These are phyloP conservation scores for Heterodera filipjevi DNA, from an alignment of 2,888 invertebrate genomes.

Conservation along the genomic window DNA sequence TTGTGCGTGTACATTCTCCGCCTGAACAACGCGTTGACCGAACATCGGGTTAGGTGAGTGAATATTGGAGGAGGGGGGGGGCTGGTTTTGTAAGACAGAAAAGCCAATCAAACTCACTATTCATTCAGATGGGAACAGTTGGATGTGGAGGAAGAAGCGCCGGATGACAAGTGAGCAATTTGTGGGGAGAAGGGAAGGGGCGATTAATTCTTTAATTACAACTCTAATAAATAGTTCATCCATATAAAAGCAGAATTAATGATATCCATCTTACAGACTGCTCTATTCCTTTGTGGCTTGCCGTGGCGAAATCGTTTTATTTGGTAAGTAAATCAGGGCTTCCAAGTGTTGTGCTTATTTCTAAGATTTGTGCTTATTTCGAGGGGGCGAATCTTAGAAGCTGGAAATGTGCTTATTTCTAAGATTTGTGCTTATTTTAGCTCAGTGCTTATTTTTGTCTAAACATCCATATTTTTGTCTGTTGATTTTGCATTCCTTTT, in stretches of 20 bases:
- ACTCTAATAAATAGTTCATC: too few species aligned
- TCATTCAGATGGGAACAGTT: slow-evolving; percentile 61
- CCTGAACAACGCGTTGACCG: slow-evolving; percentile 23
- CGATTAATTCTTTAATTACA: not conserved
- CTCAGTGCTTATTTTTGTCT: too few species aligned
- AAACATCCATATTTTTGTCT: too few species aligned
- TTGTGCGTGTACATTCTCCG: slow-evolving; percentile 38
- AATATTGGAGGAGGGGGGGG: not conserved
- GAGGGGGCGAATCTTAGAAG: too few species aligned
- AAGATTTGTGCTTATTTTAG: too few species aligned
- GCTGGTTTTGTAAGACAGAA: not conserved
- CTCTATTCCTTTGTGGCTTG: slow-evolving; percentile 86
- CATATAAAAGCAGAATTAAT: too few species aligned
- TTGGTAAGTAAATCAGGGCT: too few species aligned
- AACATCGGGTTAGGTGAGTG: slow-evolving; percentile 32
- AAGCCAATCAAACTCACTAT: not conserved
- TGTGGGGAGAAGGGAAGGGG: not conserved
- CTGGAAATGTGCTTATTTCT: too few species aligned
- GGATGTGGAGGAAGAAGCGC: slow-evolving; percentile 67
- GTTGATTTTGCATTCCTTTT: not conserved
- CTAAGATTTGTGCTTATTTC: too few species aligned
- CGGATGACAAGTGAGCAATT: slow-evolving; percentile 74
- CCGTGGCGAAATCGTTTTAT: slow-evolving; percentile 88
- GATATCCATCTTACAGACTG: slow-evolving; percentile 70
- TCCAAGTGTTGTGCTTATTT: too few species aligned